A percentile compares a stretch with the other conserved stretches of the same genome.
Evolutionary conservation across 2,888 invertebrate genomes (phyloP).

Genomic region (Platynereis dumerilii): DNA sequence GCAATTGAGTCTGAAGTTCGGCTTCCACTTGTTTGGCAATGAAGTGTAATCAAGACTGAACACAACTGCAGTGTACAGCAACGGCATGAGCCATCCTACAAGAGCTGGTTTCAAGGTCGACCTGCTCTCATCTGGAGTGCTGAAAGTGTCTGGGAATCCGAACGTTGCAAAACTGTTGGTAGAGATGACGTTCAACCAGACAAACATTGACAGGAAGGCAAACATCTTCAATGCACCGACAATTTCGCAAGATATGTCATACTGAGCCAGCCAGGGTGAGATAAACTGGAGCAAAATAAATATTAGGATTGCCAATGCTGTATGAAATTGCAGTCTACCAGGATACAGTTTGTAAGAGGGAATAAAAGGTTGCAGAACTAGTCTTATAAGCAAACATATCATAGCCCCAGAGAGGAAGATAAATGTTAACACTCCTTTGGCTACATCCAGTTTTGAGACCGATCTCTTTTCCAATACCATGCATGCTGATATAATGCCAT

Average conservation of each 20-base stretch:
- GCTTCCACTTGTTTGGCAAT: neutral
- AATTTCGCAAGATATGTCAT: neutral
- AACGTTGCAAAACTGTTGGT: neutral
- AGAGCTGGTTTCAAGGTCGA: neutral
- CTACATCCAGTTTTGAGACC: too few species aligned
- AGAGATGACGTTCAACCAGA: neutral
- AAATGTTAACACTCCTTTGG: neutral
- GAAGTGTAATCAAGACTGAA: neutral
- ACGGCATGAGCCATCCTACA: neutral
- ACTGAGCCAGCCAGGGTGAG: neutral
- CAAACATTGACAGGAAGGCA: neutral
- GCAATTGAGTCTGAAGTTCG: neutral
- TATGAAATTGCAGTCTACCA: constrained; percentile 2
- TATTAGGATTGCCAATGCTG: neutral
- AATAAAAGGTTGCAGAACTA: neutral
- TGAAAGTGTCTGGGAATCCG: neutral
- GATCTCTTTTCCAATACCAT: too few species aligned
- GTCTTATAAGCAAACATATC: neutral
- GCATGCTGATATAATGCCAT: too few species aligned
- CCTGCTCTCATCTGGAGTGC: neutral
- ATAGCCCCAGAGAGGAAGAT: neutral
- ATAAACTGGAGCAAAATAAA: neutral
- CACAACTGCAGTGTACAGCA: neutral
- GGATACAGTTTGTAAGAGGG: neutral
- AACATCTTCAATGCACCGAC: neutral